A percentile compares a stretch with the other conserved stretches of the same genome.
Conservation (phyloP, 2,113 vertebrate genomes). For the Hyla sarda region DNA sequence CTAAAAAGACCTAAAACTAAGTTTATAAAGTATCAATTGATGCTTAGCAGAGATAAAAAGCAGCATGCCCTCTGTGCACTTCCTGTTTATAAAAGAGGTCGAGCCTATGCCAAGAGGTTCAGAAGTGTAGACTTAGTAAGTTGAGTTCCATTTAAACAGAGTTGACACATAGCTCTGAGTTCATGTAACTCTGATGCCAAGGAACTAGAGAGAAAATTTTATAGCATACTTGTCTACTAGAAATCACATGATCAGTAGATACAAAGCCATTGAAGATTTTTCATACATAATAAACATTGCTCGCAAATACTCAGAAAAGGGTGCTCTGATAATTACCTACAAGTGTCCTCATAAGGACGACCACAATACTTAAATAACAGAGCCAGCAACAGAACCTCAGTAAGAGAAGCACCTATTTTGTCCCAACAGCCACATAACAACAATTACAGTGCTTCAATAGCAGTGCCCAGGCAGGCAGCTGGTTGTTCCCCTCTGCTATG, state of each 20-base stretch:
- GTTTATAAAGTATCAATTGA: constrained; percentile 9
- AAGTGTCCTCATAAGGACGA: too few relatives aligned
- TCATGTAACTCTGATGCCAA: neutral
- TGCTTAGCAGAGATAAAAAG: neutral
- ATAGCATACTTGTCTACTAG: neutral
- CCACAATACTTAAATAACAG: too few relatives aligned
- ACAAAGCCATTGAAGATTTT: neutral
- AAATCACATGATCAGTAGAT: neutral
- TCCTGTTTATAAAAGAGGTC: neutral
- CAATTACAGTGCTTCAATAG: too few relatives aligned
- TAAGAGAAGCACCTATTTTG: too few relatives aligned
- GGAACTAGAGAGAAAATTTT: neutral
- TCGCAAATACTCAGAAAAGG: too few relatives aligned
- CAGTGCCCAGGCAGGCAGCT: too few relatives aligned
- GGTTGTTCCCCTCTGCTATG: too few relatives aligned
- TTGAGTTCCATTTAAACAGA: neutral
- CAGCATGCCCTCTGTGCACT: neutral
- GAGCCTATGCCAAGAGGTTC: neutral
- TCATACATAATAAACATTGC: too few relatives aligned
- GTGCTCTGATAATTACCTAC: too few relatives aligned
- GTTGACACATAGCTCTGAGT: neutral
- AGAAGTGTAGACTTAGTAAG: neutral
- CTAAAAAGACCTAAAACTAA: neutral
- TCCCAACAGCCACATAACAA: too few relatives aligned
- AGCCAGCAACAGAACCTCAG: too few relatives aligned